These are phyloP conservation scores for Ormyrus thymus DNA, from an alignment of 2,888 invertebrate genomes.

Conservation along the genomic window DNA sequence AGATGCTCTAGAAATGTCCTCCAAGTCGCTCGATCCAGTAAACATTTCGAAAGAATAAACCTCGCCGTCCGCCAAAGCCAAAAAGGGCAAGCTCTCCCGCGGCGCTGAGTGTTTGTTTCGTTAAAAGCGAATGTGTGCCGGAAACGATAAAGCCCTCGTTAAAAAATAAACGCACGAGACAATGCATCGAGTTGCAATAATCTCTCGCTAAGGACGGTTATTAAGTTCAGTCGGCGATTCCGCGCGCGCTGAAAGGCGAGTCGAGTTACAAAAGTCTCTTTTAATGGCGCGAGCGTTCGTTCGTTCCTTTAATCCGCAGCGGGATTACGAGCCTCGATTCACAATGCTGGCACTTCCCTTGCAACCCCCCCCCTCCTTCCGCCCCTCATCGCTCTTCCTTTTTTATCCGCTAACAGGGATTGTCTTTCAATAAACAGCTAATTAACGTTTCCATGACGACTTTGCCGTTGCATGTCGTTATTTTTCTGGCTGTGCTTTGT, in stretches of 20 bases:
- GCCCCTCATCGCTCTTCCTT: not conserved
- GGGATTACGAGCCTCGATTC: slow-evolving; percentile 49
- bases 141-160: slow-evolving; percentile 27
- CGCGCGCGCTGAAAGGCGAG: slow-evolving; percentile 36
- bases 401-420: slow-evolving; percentile 14
- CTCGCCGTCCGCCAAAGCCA: too few relatives aligned
- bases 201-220: slow-evolving; percentile 41
- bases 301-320: slow-evolving; percentile 44
- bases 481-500: too few relatives aligned
- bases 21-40: too few relatives aligned
- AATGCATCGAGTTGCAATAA: slow-evolving; percentile 48
- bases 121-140: not conserved
- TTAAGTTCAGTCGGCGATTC: slow-evolving; percentile 35
- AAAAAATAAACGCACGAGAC: slow-evolving; percentile 27
- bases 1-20: too few relatives aligned
- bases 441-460: slow-evolving; percentile 32
- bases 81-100: not conserved
- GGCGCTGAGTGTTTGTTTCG: not conserved
- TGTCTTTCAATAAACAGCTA: slow-evolving; percentile 42
- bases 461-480: not conserved
- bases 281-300: slow-evolving; percentile 29
- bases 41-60: too few relatives aligned
- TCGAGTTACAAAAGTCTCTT: slow-evolving; percentile 49
- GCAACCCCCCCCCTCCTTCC: not conserved
- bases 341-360: slow-evolving; percentile 8